phyloP scores from a whole-genome alignment of 92 coral and sea anemone species.

The Porites rus region DNA sequence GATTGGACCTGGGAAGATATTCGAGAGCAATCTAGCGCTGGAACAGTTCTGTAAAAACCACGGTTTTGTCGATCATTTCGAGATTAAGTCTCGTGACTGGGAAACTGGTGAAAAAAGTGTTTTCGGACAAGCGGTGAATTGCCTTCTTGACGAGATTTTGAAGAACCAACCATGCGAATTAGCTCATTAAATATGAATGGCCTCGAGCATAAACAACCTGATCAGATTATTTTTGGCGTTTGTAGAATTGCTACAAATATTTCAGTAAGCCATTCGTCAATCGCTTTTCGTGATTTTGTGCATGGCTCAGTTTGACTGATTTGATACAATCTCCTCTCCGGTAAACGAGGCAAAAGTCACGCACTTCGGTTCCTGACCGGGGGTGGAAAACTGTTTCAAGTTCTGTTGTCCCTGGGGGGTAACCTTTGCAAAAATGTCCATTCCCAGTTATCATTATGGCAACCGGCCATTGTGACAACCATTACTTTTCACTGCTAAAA shows the following conservation, averaged over 20 bases:
- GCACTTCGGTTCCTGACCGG: not conserved
- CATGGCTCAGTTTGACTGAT: no score
- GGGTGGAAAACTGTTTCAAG: not conserved
- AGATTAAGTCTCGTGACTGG: constrained; percentile 73
- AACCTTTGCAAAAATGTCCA: not conserved
- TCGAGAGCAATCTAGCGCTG: constrained; percentile 66
- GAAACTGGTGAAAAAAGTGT: constrained; percentile 69
- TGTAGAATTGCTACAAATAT: not conserved
- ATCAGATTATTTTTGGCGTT: no score
- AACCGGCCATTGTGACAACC: no score
- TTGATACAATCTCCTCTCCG: no score
- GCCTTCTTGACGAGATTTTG: constrained; percentile 39
- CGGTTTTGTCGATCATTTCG: constrained; percentile 72
- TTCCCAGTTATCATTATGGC: not conserved
- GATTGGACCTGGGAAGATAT: constrained; percentile 65
- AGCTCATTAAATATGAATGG: not conserved
- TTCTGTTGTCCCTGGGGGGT: not conserved
- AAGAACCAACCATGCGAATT: constrained; percentile 15
- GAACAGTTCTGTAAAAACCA: constrained; percentile 71
- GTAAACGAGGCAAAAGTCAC: not conserved
- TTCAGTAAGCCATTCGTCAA: no score
- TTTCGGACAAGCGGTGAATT: constrained; percentile 74
- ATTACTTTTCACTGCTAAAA: no score
- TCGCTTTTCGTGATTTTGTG: no score
- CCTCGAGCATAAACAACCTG: not conserved